Base-by-base conservation (phyloP, 2,888 invertebrate species). In the Iselma pallidipennis region DNA sequence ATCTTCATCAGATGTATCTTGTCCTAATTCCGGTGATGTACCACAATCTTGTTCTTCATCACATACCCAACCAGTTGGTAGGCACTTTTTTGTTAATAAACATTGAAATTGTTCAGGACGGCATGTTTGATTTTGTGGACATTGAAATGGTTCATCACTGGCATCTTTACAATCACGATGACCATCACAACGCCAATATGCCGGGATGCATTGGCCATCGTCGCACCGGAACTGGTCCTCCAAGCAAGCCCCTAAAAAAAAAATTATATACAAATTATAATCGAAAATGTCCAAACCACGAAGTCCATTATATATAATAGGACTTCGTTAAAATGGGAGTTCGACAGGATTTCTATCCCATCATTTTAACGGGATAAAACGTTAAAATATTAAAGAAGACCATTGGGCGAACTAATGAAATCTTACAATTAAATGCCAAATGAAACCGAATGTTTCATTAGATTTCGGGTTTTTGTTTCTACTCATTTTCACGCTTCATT, bases 41-140 rank as follows among this genome's bases (percentile, higher is more conserved):
- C 90, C 90, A 81, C 92, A 92, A 82, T 92, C 92, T 42, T 83
- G 82, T 78, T 91, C 90, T 54, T 89, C 89, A 82, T 93, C 92
- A 82, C 92, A 93, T 68, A 88, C 84, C 91, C 91, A 91, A 33
- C 88, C 87, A 61, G 83, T 83, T 66, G 91, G 90, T 75, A 94
- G 86, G 83, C 93, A 94, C 79, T 88, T 88, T 59, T 86, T 86
- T 69, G 89, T 88, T 66, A 83, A 80, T 63, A 81, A 82, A 81
- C 95, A 95, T 65, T 88, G 87, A 82, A 94, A 94, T 83, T 91
- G 90, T 16, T 87, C 88, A 67, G 84, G 83, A 71, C 85, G 85
- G 82, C 91, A 91, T 66, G 84, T 81, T 55, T 83, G 66, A 51
- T 72, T 73, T 23, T 71, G 65, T 53, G 70, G 70, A 80, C 89